These are phyloP conservation scores for Silvanus unidentatus DNA, from an alignment of 2,888 invertebrate species.

Conservation along the genomic window DNA sequence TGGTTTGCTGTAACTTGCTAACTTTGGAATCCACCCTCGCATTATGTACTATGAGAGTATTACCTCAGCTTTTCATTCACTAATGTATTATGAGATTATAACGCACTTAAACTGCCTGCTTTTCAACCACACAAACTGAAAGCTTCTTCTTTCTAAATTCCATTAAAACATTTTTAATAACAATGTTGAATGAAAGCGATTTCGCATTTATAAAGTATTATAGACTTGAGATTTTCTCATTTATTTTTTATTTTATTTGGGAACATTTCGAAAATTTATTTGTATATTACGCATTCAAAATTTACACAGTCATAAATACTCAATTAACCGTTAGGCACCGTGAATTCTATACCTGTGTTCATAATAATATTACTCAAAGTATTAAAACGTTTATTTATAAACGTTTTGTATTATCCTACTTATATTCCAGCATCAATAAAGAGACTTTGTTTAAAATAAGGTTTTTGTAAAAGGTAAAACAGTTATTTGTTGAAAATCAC, in stretches of 20 bases:
- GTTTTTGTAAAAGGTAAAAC: constrained; percentile 11
- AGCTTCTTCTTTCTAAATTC: constrained; percentile 4
- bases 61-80: constrained; percentile 34
- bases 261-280: background rate
- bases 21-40: constrained; percentile 26
- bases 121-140: constrained; percentile 24
- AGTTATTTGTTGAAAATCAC: constrained; percentile 28
- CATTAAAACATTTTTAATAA: background rate
- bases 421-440: too few species aligned
- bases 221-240: constrained; percentile 1
- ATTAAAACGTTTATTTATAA: too few species aligned
- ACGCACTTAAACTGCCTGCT: constrained; percentile 43
- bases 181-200: constrained; percentile 1
- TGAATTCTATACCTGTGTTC: too few species aligned
- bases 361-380: too few species aligned
- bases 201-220: constrained; percentile 4
- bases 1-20: constrained; percentile 21
- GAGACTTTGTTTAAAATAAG: background rate
- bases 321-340: too few species aligned
- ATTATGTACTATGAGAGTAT: constrained; percentile 18
- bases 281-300: too few species aligned
- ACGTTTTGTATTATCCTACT: too few species aligned
- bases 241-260: background rate
- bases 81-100: constrained; percentile 44
- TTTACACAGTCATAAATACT: too few species aligned